Evolutionary conservation across 1,140 invertebrate species (phyloP), one percentile per base, ranked within the genome.

Genomic region (Cydia fagiglandana): DNA sequence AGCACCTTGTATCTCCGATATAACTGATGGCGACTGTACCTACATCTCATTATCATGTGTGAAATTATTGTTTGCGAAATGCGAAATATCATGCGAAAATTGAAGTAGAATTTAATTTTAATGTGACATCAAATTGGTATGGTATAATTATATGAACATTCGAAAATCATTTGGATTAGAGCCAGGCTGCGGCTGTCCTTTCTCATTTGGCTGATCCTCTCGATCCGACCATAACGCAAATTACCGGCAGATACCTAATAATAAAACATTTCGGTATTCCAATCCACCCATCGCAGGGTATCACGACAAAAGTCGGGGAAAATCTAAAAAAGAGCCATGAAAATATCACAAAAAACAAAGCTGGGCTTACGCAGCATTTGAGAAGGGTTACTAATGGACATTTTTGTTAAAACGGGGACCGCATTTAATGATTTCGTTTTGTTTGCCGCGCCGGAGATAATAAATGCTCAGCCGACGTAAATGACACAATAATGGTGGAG

Each of bases 311-410:
- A 70, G 34, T 70, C 66, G 38, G 30, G 12, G 12, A 41, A 70
- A 34, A 53, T 20, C 66, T 70, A 70, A 70, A 70, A 61, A 70
- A 17, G 38, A 41, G 38, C 38, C 64, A 68, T 68, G 66, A 70
- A 70, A 70, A 70, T 70, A 70, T 70, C 66, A 13, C 66, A 17
- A 70, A 68, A 70, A 70, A 70, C 66, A 70, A 70, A 70, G n/a
- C 66, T 6, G 30, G 66, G 64, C 80, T 85, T 83, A 82, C 76
- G 80, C 78, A 79, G 81, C 78, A 79, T 85, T 84, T 85, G 83
- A 87, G 75, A 76, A 81, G 84, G 86, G 81, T 86, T 78, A 68
- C 76, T 61, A 83, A 83, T 83, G 83, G 79, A 77, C 80, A 80
- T 80, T 85, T 84, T 84, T 84, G 83, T 80, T 83, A 83, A 79